Evolutionary conservation across 2,888 invertebrate species (phyloP).

Genomic region (Catocala nupta): DNA sequence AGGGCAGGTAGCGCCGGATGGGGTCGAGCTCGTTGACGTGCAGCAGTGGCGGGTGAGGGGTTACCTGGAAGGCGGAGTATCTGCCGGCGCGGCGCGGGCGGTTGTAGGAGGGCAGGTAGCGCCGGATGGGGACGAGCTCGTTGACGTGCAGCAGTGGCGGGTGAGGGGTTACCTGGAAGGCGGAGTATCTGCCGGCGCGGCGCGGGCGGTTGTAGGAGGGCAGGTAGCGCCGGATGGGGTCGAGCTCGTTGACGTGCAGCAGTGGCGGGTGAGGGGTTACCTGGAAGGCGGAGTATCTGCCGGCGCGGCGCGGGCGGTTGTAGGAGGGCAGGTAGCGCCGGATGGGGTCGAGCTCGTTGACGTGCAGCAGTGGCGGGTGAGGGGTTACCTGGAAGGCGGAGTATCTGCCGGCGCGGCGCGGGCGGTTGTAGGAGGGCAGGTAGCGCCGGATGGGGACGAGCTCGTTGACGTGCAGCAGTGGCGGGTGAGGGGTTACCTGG

Average conservation of each 20-base stretch:
- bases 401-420: constrained; percentile 96
- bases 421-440: constrained; percentile 98
- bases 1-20: constrained; percentile 97
- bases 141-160: constrained; percentile 97
- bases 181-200: constrained; percentile 97
- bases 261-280: too few relatives aligned
- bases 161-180: too few relatives aligned
- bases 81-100: constrained; percentile 96
- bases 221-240: constrained; percentile 97
- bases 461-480: constrained; percentile 97
- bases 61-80: constrained; percentile 99
- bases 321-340: constrained; percentile 98
- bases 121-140: constrained; percentile 97
- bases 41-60: too few relatives aligned
- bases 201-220: constrained; percentile 98
- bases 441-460: constrained; percentile 98
- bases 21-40: constrained; percentile 98
- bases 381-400: constrained; percentile 99
- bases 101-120: constrained; percentile 98
- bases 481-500: too few relatives aligned
- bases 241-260: constrained; percentile 97
- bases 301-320: constrained; percentile 96
- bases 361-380: constrained; percentile 95
- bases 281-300: constrained; percentile 99
- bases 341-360: constrained; percentile 98